Base-by-base conservation (phyloP, 2,113 vertebrate species). In the Sapayoa aenigma region DNA sequence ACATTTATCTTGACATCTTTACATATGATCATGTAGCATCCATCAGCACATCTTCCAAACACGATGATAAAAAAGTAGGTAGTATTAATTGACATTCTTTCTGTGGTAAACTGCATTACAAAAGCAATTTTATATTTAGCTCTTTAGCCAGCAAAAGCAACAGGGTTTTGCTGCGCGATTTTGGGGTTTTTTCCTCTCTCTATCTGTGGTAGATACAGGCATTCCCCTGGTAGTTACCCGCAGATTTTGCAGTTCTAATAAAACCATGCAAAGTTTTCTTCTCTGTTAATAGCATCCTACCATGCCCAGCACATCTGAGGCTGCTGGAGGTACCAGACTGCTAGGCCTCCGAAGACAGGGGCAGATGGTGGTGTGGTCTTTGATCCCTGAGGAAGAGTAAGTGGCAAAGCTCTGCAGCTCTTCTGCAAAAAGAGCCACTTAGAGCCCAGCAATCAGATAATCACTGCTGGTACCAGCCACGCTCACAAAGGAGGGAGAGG, bases 131-230 rank as follows among this genome's bases (percentile, higher is more conserved):
- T 13, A 44, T 56, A 69, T 53, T 68, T 18, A 39, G 5, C 10
- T 62, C 0, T 35, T 69, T 82, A 19, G 14, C 28, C n/a, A 53
- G 46, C 5, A 58, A 24, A 69, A 85, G 11, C 10, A 60, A 52
- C 2, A 30, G 3, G 4, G 4, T 0, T 7, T 60, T 59, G 46
- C 4, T 39, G 16, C 11, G 19, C 12, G 21, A 6, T 31, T 55
- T 55, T 55, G 27, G 27, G 23, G 55, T 12, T 31, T 2, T 3
- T 0, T 6, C 55, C 53, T 77, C 78, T 59, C 22, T 65, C 27
- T 47, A 42, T 12, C 17, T 83, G 8, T 37, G 50, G 30, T 18
- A 30, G 24, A 50, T 69, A 12, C 9, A 73, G 15, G 18, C 13
- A 58, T 93, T 88, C 46, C 18, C 6, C 9, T 66, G 76, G 11